phyloP scores from a whole-genome alignment of 2,888 invertebrate species.

The Eledona agricola region DNA sequence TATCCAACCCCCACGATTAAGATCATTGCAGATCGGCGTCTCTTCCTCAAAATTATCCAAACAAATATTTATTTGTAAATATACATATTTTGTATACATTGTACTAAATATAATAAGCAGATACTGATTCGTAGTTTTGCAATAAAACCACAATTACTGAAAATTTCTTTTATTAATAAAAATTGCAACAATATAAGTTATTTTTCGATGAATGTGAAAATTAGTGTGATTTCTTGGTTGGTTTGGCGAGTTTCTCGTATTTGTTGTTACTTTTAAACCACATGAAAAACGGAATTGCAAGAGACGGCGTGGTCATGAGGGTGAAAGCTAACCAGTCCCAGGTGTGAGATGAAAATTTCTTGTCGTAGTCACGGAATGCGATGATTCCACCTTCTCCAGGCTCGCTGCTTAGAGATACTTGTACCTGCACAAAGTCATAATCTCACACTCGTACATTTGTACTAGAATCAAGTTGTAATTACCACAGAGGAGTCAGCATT shows the following conservation, averaged over 20 bases:
- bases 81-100: slow-evolving; percentile 2
- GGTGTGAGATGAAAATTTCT: slow-evolving; percentile 96
- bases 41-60: no score
- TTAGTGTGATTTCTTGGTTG: slow-evolving; percentile 71
- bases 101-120: not conserved
- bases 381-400: slow-evolving; percentile 97
- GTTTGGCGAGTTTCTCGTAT: slow-evolving; percentile 83
- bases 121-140: not conserved
- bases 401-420: slow-evolving; percentile 81
- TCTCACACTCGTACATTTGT: not conserved
- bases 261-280: slow-evolving; percentile 96
- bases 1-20: no score
- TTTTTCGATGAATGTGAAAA: no score
- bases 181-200: slow-evolving; percentile 3
- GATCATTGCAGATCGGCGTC: no score
- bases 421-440: slow-evolving; percentile 68
- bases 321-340: slow-evolving; percentile 98
- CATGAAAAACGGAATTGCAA: slow-evolving; percentile 91
- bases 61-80: no score
- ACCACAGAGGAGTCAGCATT: slow-evolving; percentile 79
- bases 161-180: slow-evolving; percentile 2
- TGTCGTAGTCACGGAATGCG: slow-evolving; percentile 91
- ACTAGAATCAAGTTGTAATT: no score
- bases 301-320: slow-evolving; percentile 93
- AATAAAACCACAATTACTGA: not conserved